Evolutionary conservation across 2,797 vertebrate species (phyloP), one percentile per base, ranked within the genome.

Genomic region (Hemibagrus guttatus): DNA sequence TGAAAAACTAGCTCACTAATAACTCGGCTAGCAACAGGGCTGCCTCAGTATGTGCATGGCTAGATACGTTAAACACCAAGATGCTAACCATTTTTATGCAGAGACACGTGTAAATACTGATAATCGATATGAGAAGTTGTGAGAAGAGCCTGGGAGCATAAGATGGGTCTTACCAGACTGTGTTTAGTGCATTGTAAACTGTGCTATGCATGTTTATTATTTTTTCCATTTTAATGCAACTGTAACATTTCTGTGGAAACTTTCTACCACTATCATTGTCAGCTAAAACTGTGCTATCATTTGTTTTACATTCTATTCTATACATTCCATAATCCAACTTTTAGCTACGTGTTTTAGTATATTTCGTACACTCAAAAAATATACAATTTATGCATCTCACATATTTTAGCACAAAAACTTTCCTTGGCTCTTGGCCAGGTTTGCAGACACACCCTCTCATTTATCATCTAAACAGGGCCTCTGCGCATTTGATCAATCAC

Each of bases 401-500:
- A n/a, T 1, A 39, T 39, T 64, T n/a, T 28, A n/a, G 68, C 74
- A 66, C 26, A 19, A 85, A 87, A 82, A 83, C 78, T 84, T 39
- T 86, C 49, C 31, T 81, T 90, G 81, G 72, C 31, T 84, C 61
- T 59, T 6, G 28, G n/a, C 31, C 19, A 19, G 74, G 74, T 17
- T 35, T 84, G 39, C 26, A 83, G 66, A 86, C 71, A 46, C 71
- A 68, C 84, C 83, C 81, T 84, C 72, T 85, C 23, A 66, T 71
- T 85, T 56, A 17, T 85, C 26, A 19, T 82, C 80, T 82, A 84
- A 90, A 86, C 28, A 12, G 85, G 46, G 21, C 28, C 82, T 85
- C 88, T 82, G 84, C 84, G 83, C 84, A 66, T 86, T 71, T 72
- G 84, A 89, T 89, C 71, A 52, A 85, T 85, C 72, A 71, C 14